phyloP scores from a whole-genome alignment of 2,113 vertebrate genomes.

The Phainopepla nitens region DNA sequence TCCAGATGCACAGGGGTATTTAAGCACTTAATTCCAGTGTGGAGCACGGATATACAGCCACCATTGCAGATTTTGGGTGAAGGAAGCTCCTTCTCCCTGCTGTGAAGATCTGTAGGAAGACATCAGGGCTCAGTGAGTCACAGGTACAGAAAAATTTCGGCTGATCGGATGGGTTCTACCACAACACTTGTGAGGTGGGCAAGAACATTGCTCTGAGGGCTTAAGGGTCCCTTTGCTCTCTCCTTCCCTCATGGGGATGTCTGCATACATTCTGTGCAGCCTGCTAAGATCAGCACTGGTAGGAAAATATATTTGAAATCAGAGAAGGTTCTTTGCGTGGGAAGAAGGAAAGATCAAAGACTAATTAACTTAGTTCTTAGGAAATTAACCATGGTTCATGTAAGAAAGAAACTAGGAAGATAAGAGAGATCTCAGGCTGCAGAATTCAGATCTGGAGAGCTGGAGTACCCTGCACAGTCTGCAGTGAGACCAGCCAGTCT shows the following conservation, averaged over 20 bases:
- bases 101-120: background rate
- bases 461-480: background rate
- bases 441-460: background rate
- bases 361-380: background rate
- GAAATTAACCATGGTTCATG: background rate
- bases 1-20: background rate
- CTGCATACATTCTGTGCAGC: background rate
- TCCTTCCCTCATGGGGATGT: background rate
- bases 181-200: background rate
- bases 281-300: background rate
- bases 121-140: background rate
- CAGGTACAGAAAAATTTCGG: background rate
- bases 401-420: background rate
- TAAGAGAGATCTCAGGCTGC: background rate
- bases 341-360: conserved; percentile 30
- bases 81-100: background rate
- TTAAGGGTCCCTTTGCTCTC: background rate
- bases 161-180: background rate
- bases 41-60: background rate
- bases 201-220: background rate
- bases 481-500: background rate
- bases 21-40: background rate
- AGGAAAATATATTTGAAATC: background rate
- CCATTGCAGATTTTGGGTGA: background rate
- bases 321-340: background rate